phyloP scores from a whole-genome alignment of 1,140 invertebrate species.

The Panagrolaimus sp. region DNA sequence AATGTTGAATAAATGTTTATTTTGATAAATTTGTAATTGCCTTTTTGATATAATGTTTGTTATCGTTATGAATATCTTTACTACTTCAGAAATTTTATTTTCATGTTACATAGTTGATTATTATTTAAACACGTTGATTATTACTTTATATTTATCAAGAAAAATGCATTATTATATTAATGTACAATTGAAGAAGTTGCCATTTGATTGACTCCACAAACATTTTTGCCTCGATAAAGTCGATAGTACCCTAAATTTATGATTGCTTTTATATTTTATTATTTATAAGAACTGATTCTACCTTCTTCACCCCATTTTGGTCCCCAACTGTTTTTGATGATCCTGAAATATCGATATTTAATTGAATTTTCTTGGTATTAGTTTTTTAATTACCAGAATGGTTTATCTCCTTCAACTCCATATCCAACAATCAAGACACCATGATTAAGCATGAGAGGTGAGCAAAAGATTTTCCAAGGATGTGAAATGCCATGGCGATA shows the following conservation, averaged over 20 bases:
- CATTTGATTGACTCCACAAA: slow-evolving; percentile 86
- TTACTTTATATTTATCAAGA: no score
- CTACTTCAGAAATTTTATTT: no score
- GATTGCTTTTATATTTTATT: no score
- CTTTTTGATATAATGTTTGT: no score
- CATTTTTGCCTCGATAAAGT: slow-evolving; percentile 85
- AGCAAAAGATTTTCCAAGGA: slow-evolving; percentile 81
- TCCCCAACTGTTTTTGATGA: slow-evolving; percentile 27
- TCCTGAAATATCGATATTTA: neutral
- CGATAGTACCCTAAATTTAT: slow-evolving; percentile 82
- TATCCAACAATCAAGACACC: slow-evolving; percentile 86
- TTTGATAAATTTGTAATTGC: no score
- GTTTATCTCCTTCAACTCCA: slow-evolving; percentile 73
- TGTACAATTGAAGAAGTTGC: slow-evolving; percentile 76
- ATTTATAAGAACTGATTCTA: no score
- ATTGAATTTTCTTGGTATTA: neutral
- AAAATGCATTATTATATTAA: slow-evolving; percentile 27
- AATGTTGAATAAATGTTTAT: no score
- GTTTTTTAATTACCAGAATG: slow-evolving; percentile 69
- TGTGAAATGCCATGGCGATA: slow-evolving; percentile 94
- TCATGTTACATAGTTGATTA: no score
- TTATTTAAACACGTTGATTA: no score
- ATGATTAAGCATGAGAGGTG: slow-evolving; percentile 62
- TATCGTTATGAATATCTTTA: no score
- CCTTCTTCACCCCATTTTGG: slow-evolving; percentile 29